phyloP scores from a whole-genome alignment of 2,888 invertebrate genomes.

The Galerucella nymphaeae region DNA sequence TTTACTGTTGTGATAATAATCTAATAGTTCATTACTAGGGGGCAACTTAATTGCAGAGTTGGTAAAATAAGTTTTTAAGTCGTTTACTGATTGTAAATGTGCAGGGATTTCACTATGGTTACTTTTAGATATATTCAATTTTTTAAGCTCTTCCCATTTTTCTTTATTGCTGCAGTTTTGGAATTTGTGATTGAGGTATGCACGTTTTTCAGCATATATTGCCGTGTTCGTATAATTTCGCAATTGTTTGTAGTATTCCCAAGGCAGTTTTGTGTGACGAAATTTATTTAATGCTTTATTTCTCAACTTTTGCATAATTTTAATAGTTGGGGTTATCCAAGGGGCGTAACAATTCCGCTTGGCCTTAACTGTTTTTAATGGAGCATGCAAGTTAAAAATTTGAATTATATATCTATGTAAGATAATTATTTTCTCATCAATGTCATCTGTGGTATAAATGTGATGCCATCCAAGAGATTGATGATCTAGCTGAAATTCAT shows the following conservation, averaged over 20 bases:
- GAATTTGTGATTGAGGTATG: background rate
- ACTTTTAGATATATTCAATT: too few relatives aligned
- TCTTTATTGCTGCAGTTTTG: too few relatives aligned
- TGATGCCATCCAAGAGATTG: background rate
- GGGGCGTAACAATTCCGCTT: slow-evolving; percentile 16
- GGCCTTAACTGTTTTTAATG: slow-evolving; percentile 10
- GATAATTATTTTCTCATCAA: slow-evolving; percentile 3
- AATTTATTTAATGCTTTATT: slow-evolving; percentile 9
- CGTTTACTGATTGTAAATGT: too few relatives aligned
- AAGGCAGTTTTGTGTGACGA: background rate
- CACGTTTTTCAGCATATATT: slow-evolving; percentile 7
- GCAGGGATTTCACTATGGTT: too few relatives aligned
- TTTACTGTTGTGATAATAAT: too few relatives aligned
- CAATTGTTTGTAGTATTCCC: slow-evolving; percentile 5
- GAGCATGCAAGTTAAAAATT: slow-evolving; percentile 13
- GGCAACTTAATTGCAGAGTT: too few relatives aligned
- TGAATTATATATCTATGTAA: slow-evolving; percentile 3
- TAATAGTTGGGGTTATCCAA: slow-evolving; percentile 14
- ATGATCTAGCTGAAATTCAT: too few relatives aligned
- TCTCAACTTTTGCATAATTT: slow-evolving; percentile 4
- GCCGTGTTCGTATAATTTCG: slow-evolving; percentile 8
- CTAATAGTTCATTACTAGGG: too few relatives aligned
- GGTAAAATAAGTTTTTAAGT: too few relatives aligned
- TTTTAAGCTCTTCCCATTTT: too few relatives aligned
- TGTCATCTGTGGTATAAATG: background rate